Conservation (phyloP, 2,797 vertebrate genomes). For the Chrosomus eos region DNA sequence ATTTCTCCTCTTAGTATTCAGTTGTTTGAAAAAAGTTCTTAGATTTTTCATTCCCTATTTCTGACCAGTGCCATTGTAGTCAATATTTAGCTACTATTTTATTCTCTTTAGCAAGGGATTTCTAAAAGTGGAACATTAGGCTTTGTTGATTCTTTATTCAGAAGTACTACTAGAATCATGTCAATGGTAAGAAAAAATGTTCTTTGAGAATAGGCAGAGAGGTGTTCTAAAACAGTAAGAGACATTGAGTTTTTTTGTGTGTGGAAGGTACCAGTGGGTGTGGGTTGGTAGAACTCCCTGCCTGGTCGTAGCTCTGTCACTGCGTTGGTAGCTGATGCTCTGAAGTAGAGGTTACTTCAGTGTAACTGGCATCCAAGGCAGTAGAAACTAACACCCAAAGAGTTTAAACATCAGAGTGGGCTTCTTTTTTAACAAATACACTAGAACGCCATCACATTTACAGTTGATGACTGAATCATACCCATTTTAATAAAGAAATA, state of each 20-base stretch:
- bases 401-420: constrained; percentile 61
- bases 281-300: constrained; percentile 60
- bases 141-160: constrained; percentile 14
- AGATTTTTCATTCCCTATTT: not conserved
- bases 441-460: not conserved
- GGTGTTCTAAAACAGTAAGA: constrained; percentile 9
- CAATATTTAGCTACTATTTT: not conserved
- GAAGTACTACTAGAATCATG: constrained; percentile 5
- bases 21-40: not conserved
- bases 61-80: not conserved
- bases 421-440: constrained; percentile 2
- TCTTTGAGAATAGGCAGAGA: constrained; percentile 18
- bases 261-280: constrained; percentile 55
- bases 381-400: constrained; percentile 77
- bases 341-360: constrained; percentile 83
- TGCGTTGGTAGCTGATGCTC: constrained; percentile 79
- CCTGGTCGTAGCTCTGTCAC: constrained; percentile 69
- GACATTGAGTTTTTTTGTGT: constrained; percentile 33
- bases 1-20: not conserved
- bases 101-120: not conserved
- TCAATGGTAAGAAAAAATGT: constrained; percentile 31
- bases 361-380: constrained; percentile 88
- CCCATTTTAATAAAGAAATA: not conserved
- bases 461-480: not conserved
- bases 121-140: constrained; percentile 18